Percentiles rank a stretch among this genome's conserved stretches.
Conservation (phyloP, 53 echinoderm and acorn worm genomes). For the Actinopyga echinites region DNA sequence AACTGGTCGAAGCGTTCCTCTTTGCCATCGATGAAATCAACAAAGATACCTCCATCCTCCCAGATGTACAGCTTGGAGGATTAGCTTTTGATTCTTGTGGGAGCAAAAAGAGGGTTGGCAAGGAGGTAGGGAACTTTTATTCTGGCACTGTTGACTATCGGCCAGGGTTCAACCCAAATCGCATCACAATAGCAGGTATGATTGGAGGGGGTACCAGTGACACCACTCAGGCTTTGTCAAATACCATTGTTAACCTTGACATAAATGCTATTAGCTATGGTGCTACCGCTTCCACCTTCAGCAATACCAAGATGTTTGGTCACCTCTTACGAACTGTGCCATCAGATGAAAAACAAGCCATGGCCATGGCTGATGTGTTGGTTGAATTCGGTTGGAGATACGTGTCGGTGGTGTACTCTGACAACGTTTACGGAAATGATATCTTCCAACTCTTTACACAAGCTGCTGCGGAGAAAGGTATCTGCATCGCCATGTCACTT, state of each 20-base stretch:
- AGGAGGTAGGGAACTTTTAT: slow-evolving; percentile 76
- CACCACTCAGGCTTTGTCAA: slow-evolving; percentile 67
- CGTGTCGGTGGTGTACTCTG: slow-evolving; percentile 73
- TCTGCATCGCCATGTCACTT: slow-evolving; percentile 78
- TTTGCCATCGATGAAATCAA: slow-evolving; percentile 80
- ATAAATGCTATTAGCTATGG: slow-evolving; percentile 75
- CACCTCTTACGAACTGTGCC: slow-evolving; percentile 89
- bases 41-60: slow-evolving; percentile 58
- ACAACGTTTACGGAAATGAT: slow-evolving; percentile 77
- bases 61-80: slow-evolving; percentile 73
- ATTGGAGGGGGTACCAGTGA: slow-evolving; percentile 85
- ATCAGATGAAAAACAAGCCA: slow-evolving; percentile 73
- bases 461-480: slow-evolving; percentile 1
- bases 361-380: slow-evolving; percentile 74
- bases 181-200: slow-evolving; percentile 71
- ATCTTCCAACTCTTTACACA: slow-evolving; percentile 47
- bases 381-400: slow-evolving; percentile 65
- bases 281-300: slow-evolving; percentile 71
- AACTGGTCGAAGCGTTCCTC: slow-evolving; percentile 82
- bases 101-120: slow-evolving; percentile 59
- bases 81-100: slow-evolving; percentile 89
- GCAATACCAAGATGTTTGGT: slow-evolving; percentile 57
- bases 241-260: slow-evolving; percentile 50
- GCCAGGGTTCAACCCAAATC: slow-evolving; percentile 57
- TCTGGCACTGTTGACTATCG: slow-evolving; percentile 82